A percentile compares a stretch with the other conserved stretches of the same genome.
Conservation (phyloP, 2,797 vertebrate genomes). For the Etheostoma nigrum region DNA sequence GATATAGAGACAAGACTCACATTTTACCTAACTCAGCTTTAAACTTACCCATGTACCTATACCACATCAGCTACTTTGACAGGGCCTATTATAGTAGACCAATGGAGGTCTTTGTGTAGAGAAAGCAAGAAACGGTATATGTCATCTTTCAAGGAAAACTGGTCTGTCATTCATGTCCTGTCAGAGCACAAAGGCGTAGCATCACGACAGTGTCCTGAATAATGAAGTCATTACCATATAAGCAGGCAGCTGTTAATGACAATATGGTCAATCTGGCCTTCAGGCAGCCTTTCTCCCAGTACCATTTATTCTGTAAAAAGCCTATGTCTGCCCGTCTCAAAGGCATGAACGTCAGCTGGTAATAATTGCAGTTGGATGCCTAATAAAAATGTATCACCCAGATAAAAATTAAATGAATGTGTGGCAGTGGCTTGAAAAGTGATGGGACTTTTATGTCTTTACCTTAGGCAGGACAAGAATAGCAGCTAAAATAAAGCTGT, state of each 20-base stretch:
- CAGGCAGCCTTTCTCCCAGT: conserved; percentile 81
- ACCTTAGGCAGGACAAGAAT: conserved; percentile 34
- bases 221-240: conserved; percentile 86
- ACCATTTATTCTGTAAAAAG: conserved; percentile 86
- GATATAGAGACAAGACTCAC: background rate
- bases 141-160: conserved; percentile 48
- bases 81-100: conserved; percentile 30
- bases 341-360: conserved; percentile 69
- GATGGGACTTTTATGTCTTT: conserved; percentile 62
- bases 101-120: conserved; percentile 19
- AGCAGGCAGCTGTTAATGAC: conserved; percentile 86
- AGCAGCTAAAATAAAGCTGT: conserved; percentile 40
- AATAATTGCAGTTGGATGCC: conserved; percentile 70
- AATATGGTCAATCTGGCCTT: conserved; percentile 84
- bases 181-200: conserved; percentile 53
- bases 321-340: conserved; percentile 60
- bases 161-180: conserved; percentile 64
- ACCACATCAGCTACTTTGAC: conserved; percentile 42
- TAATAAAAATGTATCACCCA: conserved; percentile 71
- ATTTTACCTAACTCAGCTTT: conserved; percentile 13
- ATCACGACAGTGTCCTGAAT: conserved; percentile 68
- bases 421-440: conserved; percentile 16
- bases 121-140: conserved; percentile 32
- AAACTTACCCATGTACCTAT: background rate
- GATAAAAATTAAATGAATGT: conserved; percentile 63